Percentiles rank a stretch among this genome's conserved stretches.
Conservation (phyloP, 2,797 vertebrate species). For the Trematomus bernacchii region DNA sequence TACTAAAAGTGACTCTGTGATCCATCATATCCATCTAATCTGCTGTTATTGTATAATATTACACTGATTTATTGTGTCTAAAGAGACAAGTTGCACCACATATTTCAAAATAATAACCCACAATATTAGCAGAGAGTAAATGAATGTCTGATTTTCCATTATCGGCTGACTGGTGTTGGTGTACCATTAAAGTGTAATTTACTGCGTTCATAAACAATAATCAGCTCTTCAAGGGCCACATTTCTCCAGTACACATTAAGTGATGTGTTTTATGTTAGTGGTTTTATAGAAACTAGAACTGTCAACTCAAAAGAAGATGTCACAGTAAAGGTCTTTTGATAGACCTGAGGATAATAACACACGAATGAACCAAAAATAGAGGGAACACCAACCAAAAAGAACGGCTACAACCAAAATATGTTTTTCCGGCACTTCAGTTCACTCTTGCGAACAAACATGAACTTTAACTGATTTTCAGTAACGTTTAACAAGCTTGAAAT, state of each 20-base stretch:
- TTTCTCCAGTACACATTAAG: neutral
- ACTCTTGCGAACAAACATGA: neutral
- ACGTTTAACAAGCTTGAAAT: neutral
- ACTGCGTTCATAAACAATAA: neutral
- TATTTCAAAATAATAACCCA: neutral
- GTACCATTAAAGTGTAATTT: neutral
- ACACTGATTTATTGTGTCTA: neutral
- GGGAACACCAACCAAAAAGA: too few species aligned
- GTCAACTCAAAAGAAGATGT: neutral
- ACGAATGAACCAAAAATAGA: neutral
- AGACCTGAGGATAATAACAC: constrained; percentile 3
- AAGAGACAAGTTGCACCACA: neutral
- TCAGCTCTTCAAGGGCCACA: neutral
- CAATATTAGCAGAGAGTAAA: constrained; percentile 14
- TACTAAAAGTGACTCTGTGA: neutral
- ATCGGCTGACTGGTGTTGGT: constrained; percentile 12
- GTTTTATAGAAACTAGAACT: constrained; percentile 5
- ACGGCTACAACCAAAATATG: too few species aligned
- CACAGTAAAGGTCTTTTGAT: neutral
- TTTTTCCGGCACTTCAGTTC: constrained; percentile 1
- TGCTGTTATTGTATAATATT: neutral
- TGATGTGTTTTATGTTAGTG: neutral
- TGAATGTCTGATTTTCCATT: neutral
- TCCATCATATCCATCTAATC: neutral
- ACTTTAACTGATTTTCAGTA: neutral